A percentile compares a stretch with the other conserved stretches of the same genome.
phyloP scores from a whole-genome alignment of 2,797 vertebrate species.

The Sebastes aleutianus region DNA sequence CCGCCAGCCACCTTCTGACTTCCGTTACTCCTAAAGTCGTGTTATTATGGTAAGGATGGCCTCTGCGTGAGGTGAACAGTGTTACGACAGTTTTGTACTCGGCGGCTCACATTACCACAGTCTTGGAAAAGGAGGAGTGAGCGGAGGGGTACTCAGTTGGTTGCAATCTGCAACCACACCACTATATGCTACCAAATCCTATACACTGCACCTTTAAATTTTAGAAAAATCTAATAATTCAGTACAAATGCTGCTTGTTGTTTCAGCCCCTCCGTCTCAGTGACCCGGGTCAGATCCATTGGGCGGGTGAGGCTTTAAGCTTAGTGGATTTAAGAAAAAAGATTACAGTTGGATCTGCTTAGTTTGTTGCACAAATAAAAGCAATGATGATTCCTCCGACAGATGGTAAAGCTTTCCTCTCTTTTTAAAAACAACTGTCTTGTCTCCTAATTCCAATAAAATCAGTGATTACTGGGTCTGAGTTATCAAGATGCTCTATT shows the following conservation, averaged over 20 bases:
- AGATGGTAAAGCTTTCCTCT: not conserved
- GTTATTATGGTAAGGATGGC: no score
- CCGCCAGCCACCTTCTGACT: no score
- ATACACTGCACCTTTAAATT: no score
- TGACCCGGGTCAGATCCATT: not conserved
- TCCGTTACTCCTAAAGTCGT: no score
- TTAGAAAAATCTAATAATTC: not conserved
- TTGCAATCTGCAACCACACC: no score
- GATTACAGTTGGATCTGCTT: conserved; percentile 1
- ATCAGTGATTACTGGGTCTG: not conserved
- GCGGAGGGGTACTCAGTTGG: no score
- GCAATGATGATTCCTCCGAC: not conserved
- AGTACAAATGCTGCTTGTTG: not conserved
- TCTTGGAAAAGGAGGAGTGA: no score
- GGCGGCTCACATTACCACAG: no score
- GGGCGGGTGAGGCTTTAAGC: not conserved
- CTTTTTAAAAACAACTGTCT: not conserved
- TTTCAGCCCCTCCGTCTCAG: not conserved
- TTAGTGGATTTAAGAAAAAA: conserved; percentile 7
- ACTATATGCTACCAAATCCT: no score
- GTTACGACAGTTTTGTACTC: no score
- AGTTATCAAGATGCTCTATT: not conserved
- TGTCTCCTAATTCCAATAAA: not conserved
- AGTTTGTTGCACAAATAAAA: conserved; percentile 13
- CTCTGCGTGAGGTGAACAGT: no score